Evolutionary conservation across 2,888 invertebrate genomes (phyloP), one percentile per base, ranked within the genome.

Genomic region (Cenopis cana): DNA sequence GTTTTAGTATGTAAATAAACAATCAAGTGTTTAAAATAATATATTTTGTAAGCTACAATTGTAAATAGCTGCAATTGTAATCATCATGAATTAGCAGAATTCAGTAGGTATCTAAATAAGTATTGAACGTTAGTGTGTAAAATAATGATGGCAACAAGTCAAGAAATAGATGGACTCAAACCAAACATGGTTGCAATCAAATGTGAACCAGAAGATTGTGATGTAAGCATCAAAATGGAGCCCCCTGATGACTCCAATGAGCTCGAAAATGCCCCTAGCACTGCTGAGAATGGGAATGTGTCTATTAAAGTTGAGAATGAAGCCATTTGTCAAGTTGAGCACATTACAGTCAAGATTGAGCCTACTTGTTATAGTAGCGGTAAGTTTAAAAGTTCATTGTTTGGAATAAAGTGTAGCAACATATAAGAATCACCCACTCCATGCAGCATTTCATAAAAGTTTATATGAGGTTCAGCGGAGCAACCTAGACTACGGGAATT

Each of bases 271-370:
- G 20, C 12, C 11, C 36, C 38, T 36, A 8, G 38, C 10, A 24
- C n/a, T 20, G 8, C 12, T 18, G 11, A 46, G 20, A 36, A 17
- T 18, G 10, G 14, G 17, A 33, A 17, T 52, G 33, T 18, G 14
- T 17, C 8, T 5, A 9, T 62, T 36, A 62, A 52, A 52, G 14
- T 50, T 12, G 56, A 69, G 12, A 4, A 50, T 18, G 10, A 60
- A 8, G 36, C 38, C n/a, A 49, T 69, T 17, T 0, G 2, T 60
- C n/a, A 14, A 9, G 50, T 69, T 17, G 72, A 72, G 10, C 60
- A 50, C 14, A 66, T 74, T 10, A 67, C 54, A 9, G 73, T 74
- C 0, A 74, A 74, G 18, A 54, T 74, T 46, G 74, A 74, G 17
- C 74, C 74, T 8, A 38, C 11, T 17, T 68, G 18, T 50, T 68